These are phyloP conservation scores for Melolontha melolontha DNA, from an alignment of 2,888 invertebrate species.

Conservation along the genomic window DNA sequence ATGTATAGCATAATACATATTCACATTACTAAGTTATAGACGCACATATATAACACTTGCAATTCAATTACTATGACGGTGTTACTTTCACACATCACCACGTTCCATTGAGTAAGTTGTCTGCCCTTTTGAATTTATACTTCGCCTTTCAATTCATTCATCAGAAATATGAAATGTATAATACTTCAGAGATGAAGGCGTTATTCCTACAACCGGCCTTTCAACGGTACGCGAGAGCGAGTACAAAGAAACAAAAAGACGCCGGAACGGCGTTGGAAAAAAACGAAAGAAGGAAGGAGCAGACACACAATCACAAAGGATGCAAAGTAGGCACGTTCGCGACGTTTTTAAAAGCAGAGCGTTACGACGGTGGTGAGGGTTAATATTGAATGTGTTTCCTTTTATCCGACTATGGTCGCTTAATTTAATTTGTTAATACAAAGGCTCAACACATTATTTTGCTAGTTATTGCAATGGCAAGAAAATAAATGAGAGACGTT, in stretches of 20 bases:
- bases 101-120: conserved; percentile 50
- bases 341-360: conserved; percentile 36
- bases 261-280: conserved; percentile 19
- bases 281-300: conserved; percentile 30
- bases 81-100: conserved; percentile 51
- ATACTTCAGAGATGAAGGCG: conserved; percentile 48
- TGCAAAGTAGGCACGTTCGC: conserved; percentile 52
- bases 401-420: conserved; percentile 22
- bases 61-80: conserved; percentile 47
- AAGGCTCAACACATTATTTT: conserved; percentile 13
- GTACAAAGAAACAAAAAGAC: conserved; percentile 38
- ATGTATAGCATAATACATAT: too few species aligned
- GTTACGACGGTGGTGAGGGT: conserved; percentile 23
- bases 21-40: too few species aligned
- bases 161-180: conserved; percentile 50
- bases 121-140: conserved; percentile 50
- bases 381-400: conserved; percentile 25
- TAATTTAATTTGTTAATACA: conserved; percentile 38
- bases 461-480: background rate
- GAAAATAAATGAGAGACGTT: background rate
- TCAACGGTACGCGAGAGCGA: conserved; percentile 25
- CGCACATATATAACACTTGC: conserved; percentile 40
- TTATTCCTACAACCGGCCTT: conserved; percentile 35
- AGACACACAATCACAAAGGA: conserved; percentile 51
- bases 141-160: conserved; percentile 52